Evolutionary conservation across 2,797 vertebrate species (phyloP).

Genomic region (Dryobates pubescens): DNA sequence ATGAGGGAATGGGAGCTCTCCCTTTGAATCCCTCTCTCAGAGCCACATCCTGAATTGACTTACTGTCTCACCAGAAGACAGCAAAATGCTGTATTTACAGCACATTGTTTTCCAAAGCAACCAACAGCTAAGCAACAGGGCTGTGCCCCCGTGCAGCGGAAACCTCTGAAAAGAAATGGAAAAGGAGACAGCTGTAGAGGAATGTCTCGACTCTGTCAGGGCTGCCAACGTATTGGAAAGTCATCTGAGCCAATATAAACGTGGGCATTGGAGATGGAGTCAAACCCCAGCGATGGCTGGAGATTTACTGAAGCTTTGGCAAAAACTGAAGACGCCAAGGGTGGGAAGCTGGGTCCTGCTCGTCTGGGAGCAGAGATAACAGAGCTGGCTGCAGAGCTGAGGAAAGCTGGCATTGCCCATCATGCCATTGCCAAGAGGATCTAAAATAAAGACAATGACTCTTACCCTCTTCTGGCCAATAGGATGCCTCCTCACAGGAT

Average conservation of each 20-base stretch:
- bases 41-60: neutral
- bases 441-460: fast-evolving
- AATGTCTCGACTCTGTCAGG: neutral
- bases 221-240: fast-evolving
- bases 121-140: constrained; percentile 36
- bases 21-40: neutral
- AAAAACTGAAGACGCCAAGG: neutral
- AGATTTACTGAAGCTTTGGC: neutral
- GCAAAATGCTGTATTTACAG: neutral
- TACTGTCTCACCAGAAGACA: neutral
- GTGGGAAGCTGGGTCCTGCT: neutral
- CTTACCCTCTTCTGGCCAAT: neutral
- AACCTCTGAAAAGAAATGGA: neutral
- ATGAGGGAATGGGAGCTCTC: neutral
- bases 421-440: neutral
- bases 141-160: neutral
- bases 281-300: neutral
- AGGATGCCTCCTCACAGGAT: fast-evolving
- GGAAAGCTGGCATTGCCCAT: neutral
- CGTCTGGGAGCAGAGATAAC: neutral
- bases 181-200: neutral
- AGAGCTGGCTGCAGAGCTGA: neutral
- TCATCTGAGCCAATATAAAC: neutral
- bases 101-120: constrained; percentile 31
- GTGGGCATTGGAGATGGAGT: fast-evolving